A percentile compares a stretch with the other conserved stretches of the same genome.
phyloP scores from a whole-genome alignment of 2,888 invertebrate species.

The Pseudanteris insignis region DNA sequence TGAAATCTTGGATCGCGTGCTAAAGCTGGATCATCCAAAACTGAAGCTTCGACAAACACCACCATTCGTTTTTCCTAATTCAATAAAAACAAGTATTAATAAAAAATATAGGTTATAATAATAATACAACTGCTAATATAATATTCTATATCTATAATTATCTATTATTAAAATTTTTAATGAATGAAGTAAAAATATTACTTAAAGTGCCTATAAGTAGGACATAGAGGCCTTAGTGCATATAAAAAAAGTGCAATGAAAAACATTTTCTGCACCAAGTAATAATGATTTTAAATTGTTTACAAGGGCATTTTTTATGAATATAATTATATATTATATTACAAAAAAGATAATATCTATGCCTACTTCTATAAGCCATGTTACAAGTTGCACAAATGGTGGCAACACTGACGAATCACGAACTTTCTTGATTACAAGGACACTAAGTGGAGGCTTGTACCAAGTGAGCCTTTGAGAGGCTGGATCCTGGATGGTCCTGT shows the following conservation, averaged over 20 bases:
- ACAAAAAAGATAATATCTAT: conserved; percentile 27
- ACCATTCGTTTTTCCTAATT: conserved; percentile 92
- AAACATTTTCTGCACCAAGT: not conserved
- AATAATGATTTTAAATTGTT: conserved; percentile 15
- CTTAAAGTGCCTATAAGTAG: conserved; percentile 14
- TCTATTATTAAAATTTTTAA: not conserved
- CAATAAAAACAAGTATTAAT: conserved; percentile 1
- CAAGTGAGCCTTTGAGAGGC: conserved; percentile 95
- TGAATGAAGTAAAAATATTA: conserved; percentile 1
- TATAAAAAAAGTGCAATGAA: conserved; percentile 2
- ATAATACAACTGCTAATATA: not conserved
- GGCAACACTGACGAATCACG: conserved; percentile 88
- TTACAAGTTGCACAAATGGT: conserved; percentile 91
- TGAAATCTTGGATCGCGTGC: conserved; percentile 80
- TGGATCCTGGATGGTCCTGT: conserved; percentile 96
- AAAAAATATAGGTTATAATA: not conserved
- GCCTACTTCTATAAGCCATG: conserved; percentile 88
- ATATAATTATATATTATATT: conserved; percentile 25
- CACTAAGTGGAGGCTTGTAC: conserved; percentile 97
- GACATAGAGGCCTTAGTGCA: conserved; percentile 25
- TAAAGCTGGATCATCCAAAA: conserved; percentile 84
- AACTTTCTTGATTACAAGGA: conserved; percentile 95
- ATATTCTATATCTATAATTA: not conserved
- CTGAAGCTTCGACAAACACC: conserved; percentile 92
- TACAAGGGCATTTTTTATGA: conserved; percentile 23